Percentiles rank a stretch among this genome's conserved stretches.
These are phyloP conservation scores for Nyctereutes procyonoides DNA, from an alignment of 2,113 vertebrate genomes.

Conservation along the genomic window DNA sequence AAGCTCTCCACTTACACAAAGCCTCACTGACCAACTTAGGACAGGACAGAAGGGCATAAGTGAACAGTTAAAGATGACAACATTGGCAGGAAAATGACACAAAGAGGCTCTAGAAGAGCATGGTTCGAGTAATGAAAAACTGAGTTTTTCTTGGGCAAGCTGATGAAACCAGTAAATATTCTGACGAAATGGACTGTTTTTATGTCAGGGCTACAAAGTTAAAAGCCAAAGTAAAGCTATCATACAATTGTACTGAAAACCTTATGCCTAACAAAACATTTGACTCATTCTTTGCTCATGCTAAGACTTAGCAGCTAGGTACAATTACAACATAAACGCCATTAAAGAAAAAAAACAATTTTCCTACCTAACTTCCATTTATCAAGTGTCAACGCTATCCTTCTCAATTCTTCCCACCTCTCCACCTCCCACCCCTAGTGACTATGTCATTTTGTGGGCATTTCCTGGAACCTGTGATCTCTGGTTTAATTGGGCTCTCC, in stretches of 20 bases:
- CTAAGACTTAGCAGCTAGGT: background rate
- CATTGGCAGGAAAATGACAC: background rate
- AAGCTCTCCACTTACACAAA: background rate
- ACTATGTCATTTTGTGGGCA: background rate
- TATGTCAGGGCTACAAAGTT: background rate
- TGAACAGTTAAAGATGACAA: conserved; percentile 1
- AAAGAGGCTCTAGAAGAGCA: background rate
- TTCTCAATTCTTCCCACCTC: background rate
- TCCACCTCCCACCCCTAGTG: accelerated
- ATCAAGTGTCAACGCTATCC: background rate
- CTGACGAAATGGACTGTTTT: background rate
- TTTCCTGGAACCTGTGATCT: conserved; percentile 1
- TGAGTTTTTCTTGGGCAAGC: conserved; percentile 17
- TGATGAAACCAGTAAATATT: conserved; percentile 29
- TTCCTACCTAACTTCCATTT: conserved; percentile 19
- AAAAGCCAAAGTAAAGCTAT: conserved; percentile 30
- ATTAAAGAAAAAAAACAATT: conserved; percentile 24
- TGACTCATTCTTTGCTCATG: background rate
- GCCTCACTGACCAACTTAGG: background rate
- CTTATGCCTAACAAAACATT: background rate
- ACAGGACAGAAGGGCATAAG: background rate
- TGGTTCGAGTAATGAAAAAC: background rate
- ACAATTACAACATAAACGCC: background rate
- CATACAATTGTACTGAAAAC: background rate
- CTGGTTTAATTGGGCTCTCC: background rate